Conservation (phyloP, 2,113 vertebrate genomes). For the Psettodes erumei region DNA sequence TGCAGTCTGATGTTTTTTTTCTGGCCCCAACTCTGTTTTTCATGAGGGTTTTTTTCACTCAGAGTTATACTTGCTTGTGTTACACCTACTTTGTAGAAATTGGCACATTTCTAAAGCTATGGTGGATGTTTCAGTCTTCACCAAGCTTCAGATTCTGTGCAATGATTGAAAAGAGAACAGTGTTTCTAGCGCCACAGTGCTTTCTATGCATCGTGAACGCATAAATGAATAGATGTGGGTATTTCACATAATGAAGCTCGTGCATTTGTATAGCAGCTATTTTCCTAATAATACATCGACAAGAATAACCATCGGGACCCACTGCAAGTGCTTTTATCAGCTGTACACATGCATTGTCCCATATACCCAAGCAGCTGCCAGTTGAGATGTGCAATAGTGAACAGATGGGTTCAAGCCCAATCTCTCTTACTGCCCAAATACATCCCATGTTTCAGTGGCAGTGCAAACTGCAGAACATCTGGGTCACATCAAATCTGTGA, state of each 20-base stretch:
- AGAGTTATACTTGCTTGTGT: neutral
- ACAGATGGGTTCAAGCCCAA: slow-evolving; percentile 71
- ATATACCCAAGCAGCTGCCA: slow-evolving; percentile 60
- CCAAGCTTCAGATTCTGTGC: neutral
- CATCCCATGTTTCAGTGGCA: slow-evolving; percentile 59
- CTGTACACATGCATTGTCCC: slow-evolving; percentile 47
- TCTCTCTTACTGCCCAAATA: slow-evolving; percentile 68
- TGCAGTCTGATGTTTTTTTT: slow-evolving; percentile 31
- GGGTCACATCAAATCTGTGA: slow-evolving; percentile 66
- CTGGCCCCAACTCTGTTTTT: slow-evolving; percentile 2
- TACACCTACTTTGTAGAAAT: slow-evolving; percentile 13
- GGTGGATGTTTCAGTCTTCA: slow-evolving; percentile 9
- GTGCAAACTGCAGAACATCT: slow-evolving; percentile 66
- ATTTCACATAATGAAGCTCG: neutral
- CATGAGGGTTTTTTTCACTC: neutral
- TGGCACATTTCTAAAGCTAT: slow-evolving; percentile 21
- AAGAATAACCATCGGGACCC: slow-evolving; percentile 5
- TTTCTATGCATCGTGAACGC: slow-evolving; percentile 7
- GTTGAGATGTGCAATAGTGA: slow-evolving; percentile 43
- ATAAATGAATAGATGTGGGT: slow-evolving; percentile 11
- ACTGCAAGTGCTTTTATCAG: slow-evolving; percentile 43
- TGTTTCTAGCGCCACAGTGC: slow-evolving; percentile 12
- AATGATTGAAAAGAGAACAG: slow-evolving; percentile 39
- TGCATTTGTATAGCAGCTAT: slow-evolving; percentile 11
- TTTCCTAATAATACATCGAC: slow-evolving; percentile 20